Conservation (phyloP, 2,888 invertebrate species). For the Rhimphoctona megacephalus region DNA sequence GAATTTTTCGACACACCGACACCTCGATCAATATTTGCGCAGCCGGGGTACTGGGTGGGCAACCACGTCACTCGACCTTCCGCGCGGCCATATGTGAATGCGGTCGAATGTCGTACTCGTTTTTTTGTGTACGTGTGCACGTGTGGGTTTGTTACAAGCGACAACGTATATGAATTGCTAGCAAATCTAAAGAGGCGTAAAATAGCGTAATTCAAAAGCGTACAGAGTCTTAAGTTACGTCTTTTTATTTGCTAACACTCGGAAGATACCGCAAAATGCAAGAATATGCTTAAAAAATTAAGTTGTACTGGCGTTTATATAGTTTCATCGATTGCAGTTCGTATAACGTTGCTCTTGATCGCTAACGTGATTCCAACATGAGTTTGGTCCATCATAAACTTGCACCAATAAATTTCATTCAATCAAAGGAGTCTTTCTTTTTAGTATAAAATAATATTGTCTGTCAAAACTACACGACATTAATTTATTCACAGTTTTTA, state of each 20-base stretch:
- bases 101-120: slow-evolving; percentile 72
- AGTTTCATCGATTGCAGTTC: neutral
- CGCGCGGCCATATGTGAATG: slow-evolving; percentile 83
- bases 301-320: slow-evolving; percentile 2
- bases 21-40: slow-evolving; percentile 85
- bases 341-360: neutral
- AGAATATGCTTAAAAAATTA: neutral
- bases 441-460: too few relatives aligned
- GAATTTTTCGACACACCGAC: slow-evolving; percentile 84
- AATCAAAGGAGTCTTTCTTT: too few relatives aligned
- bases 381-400: neutral
- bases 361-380: neutral
- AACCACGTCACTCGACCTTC: slow-evolving; percentile 84
- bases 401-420: neutral
- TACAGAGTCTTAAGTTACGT: neutral
- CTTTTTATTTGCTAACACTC: slow-evolving; percentile 3
- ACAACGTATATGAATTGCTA: slow-evolving; percentile 9
- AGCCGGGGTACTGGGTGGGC: slow-evolving; percentile 81
- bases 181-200: slow-evolving; percentile 19
- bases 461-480: neutral
- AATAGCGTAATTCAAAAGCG: neutral
- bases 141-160: slow-evolving; percentile 18
- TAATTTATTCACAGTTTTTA: neutral
- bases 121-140: slow-evolving; percentile 36
- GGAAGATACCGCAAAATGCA: neutral